Evolutionary conservation across 2,888 invertebrate genomes (phyloP).

Genomic region (Eilema griseolum): DNA sequence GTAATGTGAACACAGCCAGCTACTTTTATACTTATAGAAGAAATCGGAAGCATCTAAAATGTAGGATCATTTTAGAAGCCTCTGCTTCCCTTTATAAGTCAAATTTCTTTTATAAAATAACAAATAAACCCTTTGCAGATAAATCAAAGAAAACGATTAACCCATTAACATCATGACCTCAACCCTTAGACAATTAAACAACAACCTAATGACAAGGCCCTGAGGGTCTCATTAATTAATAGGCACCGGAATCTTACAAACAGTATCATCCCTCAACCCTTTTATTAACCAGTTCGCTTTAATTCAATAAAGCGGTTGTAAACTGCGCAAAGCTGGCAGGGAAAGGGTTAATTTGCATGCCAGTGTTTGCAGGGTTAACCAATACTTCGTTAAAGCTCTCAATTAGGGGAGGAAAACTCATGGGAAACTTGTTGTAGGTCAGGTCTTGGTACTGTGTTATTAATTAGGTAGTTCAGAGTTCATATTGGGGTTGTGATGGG

Average conservation of each 20-base stretch:
- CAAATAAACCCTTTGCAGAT: slow-evolving; percentile 40
- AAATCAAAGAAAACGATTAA: slow-evolving; percentile 53
- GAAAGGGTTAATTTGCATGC: slow-evolving; percentile 87
- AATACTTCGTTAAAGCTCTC: slow-evolving; percentile 83
- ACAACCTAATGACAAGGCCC: slow-evolving; percentile 75
- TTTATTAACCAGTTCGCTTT: slow-evolving; percentile 68
- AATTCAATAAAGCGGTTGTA: slow-evolving; percentile 84
- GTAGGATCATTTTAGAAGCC: too few relatives aligned
- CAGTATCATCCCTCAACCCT: slow-evolving; percentile 81
- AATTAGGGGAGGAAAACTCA: slow-evolving; percentile 81
- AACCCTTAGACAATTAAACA: slow-evolving; percentile 76
- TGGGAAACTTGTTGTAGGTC: slow-evolving; percentile 84
- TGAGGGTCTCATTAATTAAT: slow-evolving; percentile 82
- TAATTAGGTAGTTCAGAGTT: slow-evolving; percentile 7
- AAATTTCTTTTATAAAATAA: too few relatives aligned
- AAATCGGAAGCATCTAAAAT: too few relatives aligned
- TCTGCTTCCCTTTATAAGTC: too few relatives aligned
- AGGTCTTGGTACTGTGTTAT: slow-evolving; percentile 53
- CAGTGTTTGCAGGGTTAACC: slow-evolving; percentile 83
- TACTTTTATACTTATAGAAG: too few relatives aligned
- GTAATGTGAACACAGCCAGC: too few relatives aligned
- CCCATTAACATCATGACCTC: slow-evolving; percentile 66
- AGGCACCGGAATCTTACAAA: slow-evolving; percentile 76
- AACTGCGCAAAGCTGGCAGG: slow-evolving; percentile 78
- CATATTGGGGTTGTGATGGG: slow-evolving; percentile 3